These are phyloP conservation scores for Patella caerulea DNA, from an alignment of 2,888 invertebrate genomes.

Conservation along the genomic window DNA sequence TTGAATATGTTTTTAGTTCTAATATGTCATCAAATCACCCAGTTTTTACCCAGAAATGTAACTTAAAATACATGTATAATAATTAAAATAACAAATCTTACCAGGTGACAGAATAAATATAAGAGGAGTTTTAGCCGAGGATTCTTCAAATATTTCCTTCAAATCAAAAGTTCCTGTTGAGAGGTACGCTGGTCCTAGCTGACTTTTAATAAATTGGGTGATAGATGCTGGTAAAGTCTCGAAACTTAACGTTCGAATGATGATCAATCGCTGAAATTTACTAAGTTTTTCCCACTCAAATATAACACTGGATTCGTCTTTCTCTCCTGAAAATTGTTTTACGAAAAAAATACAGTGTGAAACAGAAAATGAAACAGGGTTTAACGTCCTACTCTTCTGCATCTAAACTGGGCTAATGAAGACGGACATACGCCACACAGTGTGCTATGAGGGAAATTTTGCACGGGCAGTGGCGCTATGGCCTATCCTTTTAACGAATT, in stretches of 20 bases:
- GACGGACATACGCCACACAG: too few species aligned
- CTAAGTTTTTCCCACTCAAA: constrained; percentile 64
- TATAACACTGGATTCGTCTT: constrained; percentile 37
- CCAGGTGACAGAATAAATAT: constrained; percentile 71
- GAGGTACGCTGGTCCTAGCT: constrained; percentile 64
- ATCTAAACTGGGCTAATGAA: too few species aligned
- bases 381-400: too few species aligned
- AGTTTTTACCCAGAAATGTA: too few species aligned
- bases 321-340: background rate
- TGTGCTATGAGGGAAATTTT: too few species aligned
- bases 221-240: constrained; percentile 60
- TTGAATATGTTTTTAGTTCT: too few species aligned
- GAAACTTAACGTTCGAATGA: constrained; percentile 67
- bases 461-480: too few species aligned
- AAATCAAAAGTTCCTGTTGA: constrained; percentile 67
- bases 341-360: too few species aligned
- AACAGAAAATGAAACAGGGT: too few species aligned
- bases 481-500: too few species aligned
- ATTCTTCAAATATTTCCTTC: constrained; percentile 67
- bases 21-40: too few species aligned
- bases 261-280: constrained; percentile 65
- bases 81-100: constrained; percentile 31
- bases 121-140: constrained; percentile 67
- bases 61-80: too few species aligned
- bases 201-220: constrained; percentile 61